Base-by-base conservation (phyloP, 2,888 invertebrate species). In the Melitaea athalia region DNA sequence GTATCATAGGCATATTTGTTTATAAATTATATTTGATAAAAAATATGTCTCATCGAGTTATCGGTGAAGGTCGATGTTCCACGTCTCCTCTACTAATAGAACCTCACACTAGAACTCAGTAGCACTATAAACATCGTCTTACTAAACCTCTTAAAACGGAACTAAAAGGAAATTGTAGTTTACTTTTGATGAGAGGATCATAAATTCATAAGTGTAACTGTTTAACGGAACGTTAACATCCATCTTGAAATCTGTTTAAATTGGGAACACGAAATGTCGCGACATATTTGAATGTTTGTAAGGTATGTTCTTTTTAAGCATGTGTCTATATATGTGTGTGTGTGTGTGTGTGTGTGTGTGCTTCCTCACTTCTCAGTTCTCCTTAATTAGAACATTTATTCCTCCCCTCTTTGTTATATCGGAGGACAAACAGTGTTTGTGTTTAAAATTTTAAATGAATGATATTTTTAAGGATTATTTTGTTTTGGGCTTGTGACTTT, bases 351-450 rank as follows among this genome's bases (percentile, higher is more conserved):
- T 38, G 38, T 38, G 38, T 5, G 38, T 38, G 38, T 7, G 38
- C 8, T 38, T 38, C 38, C 38, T 38, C 24, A 24, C 24, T 2
- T 38, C 6, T 38, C 38, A 63, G 60, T 63, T 70, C 15, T 67
- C 70, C 64, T 60, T 65, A 71, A 71, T 71, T 71, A 71, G 70
- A 70, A 71, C 64, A 52, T 57, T 52, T 67, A 7, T 43, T 60
- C 52, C 45, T 50, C 61, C 64, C 66, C 66, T 52, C 60, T 33
- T 42, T 53, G 65, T 14, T 38, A 38, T 38, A 7, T 38, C 38
- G 38, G 38, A 38, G 4, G 38, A 38, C 38, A 38, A 38, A n/a
- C n/a, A 38, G 38, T 7, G 5, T 2, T 5, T 33, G 33, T 33
- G 33, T 33, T 3, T 33, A 33, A 6, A 33, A 33, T 33, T 5